Evolutionary conservation across 2,888 invertebrate species (phyloP).

Genomic region (Epistrophe grossulariae): DNA sequence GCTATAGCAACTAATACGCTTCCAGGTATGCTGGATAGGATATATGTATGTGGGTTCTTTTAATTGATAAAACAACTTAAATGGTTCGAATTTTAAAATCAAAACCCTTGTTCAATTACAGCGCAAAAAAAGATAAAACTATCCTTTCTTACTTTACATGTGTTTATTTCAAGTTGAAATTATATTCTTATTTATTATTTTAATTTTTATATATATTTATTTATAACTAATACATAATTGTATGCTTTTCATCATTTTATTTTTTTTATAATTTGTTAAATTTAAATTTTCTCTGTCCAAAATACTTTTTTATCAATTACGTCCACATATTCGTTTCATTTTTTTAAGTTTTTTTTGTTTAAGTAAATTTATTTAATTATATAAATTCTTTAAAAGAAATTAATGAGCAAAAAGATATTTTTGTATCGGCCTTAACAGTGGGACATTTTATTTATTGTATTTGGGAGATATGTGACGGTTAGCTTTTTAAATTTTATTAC

Average conservation of each 20-base stretch:
- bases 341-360: slow-evolving; percentile 37
- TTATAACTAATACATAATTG: slow-evolving; percentile 69
- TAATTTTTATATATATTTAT: slow-evolving; percentile 54
- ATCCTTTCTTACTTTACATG: slow-evolving; percentile 50
- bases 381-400: slow-evolving; percentile 33
- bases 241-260: slow-evolving; percentile 48
- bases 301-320: slow-evolving; percentile 29
- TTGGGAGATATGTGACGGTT: slow-evolving; percentile 66
- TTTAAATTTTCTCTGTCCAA: slow-evolving; percentile 50
- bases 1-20: no score
- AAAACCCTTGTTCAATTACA: no score
- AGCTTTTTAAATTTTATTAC: slow-evolving; percentile 50
- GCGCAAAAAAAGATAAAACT: not conserved
- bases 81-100: not conserved
- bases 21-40: no score
- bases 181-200: slow-evolving; percentile 63
- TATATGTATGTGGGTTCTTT: no score
- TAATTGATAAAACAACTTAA: no score
- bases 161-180: slow-evolving; percentile 72
- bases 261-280: slow-evolving; percentile 20
- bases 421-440: slow-evolving; percentile 39
- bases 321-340: slow-evolving; percentile 54
- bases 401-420: slow-evolving; percentile 33
- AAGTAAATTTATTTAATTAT: slow-evolving; percentile 22
- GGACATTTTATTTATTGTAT: slow-evolving; percentile 26